These are phyloP conservation scores for Pseudomyrmex gracilis DNA, from an alignment of 1,140 invertebrate genomes.

Conservation along the genomic window DNA sequence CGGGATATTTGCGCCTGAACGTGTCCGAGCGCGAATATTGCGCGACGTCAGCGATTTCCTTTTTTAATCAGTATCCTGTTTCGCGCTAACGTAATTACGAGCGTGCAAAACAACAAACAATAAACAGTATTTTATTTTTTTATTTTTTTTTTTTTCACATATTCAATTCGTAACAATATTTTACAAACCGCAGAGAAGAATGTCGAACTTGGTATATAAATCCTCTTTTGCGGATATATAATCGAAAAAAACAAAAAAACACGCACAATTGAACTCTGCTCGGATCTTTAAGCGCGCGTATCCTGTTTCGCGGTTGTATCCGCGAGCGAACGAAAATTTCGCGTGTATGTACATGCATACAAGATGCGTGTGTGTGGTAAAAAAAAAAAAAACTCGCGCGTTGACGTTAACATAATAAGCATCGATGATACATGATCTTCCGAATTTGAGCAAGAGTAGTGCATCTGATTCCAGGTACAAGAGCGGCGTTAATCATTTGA, in stretches of 20 bases:
- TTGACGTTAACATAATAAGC: conserved; percentile 19
- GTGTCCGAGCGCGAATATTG: conserved; percentile 45
- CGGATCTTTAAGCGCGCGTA: conserved; percentile 22
- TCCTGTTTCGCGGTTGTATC: conserved; percentile 36
- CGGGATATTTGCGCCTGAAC: conserved; percentile 50
- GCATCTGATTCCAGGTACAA: conserved; percentile 91
- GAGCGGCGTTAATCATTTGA: conserved; percentile 95
- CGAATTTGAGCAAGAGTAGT: conserved; percentile 83
- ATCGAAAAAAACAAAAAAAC: conserved; percentile 16
- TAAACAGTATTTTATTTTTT: neutral
- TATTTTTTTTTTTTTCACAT: conserved; percentile 40
- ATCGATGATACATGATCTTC: conserved; percentile 50
- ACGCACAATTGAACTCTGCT: neutral
- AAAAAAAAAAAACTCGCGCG: too few species aligned
- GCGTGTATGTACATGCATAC: neutral
- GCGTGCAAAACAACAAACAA: conserved; percentile 43
- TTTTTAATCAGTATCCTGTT: conserved; percentile 58
- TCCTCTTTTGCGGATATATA: neutral
- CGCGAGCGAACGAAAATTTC: neutral
- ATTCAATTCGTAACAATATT: conserved; percentile 45
- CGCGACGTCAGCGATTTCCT: conserved; percentile 49
- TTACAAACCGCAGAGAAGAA: conserved; percentile 39
- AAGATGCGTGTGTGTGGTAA: too few species aligned
- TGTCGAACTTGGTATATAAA: neutral
- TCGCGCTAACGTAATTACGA: conserved; percentile 56